A percentile compares a stretch with the other conserved stretches of the same genome.
These are phyloP conservation scores for Disparrhopalites patrizii DNA, from an alignment of 2,888 invertebrate genomes.

Conservation along the genomic window DNA sequence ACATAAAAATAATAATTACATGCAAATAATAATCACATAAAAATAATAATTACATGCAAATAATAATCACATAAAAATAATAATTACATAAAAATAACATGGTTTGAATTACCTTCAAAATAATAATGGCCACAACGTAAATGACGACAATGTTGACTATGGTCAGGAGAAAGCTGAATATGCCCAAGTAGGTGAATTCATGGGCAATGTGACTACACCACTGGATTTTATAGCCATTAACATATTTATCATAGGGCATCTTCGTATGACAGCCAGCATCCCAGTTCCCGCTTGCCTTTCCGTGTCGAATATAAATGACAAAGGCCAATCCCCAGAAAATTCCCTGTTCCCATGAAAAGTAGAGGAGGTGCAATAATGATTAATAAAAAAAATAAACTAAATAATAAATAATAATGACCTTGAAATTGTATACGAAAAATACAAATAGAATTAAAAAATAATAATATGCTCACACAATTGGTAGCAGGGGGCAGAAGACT, in stretches of 20 bases:
- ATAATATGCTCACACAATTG: conserved; percentile 65
- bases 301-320: conserved; percentile 64
- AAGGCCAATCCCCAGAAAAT: conserved; percentile 70
- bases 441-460: background rate
- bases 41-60: too few relatives aligned
- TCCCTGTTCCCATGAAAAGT: conserved; percentile 55
- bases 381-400: too few relatives aligned
- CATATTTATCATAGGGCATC: background rate
- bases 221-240: conserved; percentile 53
- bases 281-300: background rate
- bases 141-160: conserved; percentile 79
- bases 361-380: too few relatives aligned
- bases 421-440: background rate
- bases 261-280: background rate
- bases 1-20: too few relatives aligned
- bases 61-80: too few relatives aligned
- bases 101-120: conserved; percentile 66
- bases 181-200: conserved; percentile 73
- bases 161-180: conserved; percentile 73
- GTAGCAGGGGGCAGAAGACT: conserved; percentile 75
- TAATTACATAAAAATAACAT: too few relatives aligned
- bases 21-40: too few relatives aligned
- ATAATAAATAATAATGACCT: background rate
- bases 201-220: conserved; percentile 71
- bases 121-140: conserved; percentile 72